Percentiles rank a stretch among this genome's conserved stretches.
These are phyloP conservation scores for Volucella zonaria DNA, from an alignment of 2,888 invertebrate species.

Conservation along the genomic window DNA sequence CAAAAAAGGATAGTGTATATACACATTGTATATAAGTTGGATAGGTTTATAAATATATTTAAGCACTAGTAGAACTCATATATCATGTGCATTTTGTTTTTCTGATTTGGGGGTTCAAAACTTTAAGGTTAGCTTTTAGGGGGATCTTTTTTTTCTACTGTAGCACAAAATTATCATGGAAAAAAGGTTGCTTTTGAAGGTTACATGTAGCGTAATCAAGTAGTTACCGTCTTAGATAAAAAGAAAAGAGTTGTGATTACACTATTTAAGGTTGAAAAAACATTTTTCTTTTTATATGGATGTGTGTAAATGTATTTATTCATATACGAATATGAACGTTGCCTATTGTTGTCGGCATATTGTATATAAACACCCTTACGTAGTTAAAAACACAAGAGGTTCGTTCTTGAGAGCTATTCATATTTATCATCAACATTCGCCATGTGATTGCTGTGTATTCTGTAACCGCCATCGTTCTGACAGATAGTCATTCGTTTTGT, in stretches of 20 bases:
- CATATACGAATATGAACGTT: too few relatives aligned
- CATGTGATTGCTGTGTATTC: too few relatives aligned
- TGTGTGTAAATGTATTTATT: too few relatives aligned
- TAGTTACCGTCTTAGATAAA: neutral
- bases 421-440: too few relatives aligned
- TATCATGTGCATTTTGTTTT: neutral
- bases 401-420: too few relatives aligned
- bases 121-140: neutral
- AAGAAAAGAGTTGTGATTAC: neutral
- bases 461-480: too few relatives aligned
- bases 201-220: neutral
- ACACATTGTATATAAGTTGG: neutral
- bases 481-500: too few relatives aligned
- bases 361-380: too few relatives aligned
- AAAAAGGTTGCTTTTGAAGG: conserved; percentile 16
- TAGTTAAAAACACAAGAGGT: too few relatives aligned
- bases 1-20: neutral
- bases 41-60: neutral
- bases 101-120: neutral
- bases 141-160: neutral
- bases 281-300: too few relatives aligned
- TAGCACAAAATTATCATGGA: neutral
- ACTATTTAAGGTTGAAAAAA: neutral
- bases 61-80: neutral
- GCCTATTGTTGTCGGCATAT: too few relatives aligned